Evolutionary conservation across 2,113 vertebrate species (phyloP), one percentile per base, ranked within the genome.

Genomic region (Chrysemys picta): DNA sequence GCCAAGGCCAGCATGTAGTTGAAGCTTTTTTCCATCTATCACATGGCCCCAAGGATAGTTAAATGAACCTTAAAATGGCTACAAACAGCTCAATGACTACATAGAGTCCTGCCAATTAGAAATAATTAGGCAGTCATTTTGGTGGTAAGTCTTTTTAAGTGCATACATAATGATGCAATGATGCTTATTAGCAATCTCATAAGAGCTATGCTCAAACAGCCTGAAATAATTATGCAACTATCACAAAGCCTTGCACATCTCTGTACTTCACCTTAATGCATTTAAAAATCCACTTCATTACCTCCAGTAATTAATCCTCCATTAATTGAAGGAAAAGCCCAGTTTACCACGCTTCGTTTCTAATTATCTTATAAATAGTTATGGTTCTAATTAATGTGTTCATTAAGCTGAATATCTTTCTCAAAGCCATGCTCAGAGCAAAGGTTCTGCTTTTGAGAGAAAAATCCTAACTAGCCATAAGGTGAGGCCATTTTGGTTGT

Each of bases 321-420:
- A 99, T 99, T 99, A 99, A 99, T 99, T 99, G 99, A 99, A 99
- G 99, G 99, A 99, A 99, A 99, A 99, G 98, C 99, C 99, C 99
- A 99, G 99, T 99, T 99, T 99, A 99, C 99, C 98, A 97, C 98
- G 98, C 99, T 99, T 99, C 99, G 97, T 99, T 99, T 99, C 99
- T 99, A 99, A 99, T 99, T 99, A 99, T 99, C 99, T 99, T 99
- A 99, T 99, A 99, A 99, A 99, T 99, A 99, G 99, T 99, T 99
- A 99, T 99, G 99, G 98, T 99, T 99, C 99, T 99, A 99, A 99
- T 99, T 99, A 99, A 99, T 99, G 99, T 99, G 99, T 99, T 99
- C 99, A 99, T 99, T 99, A 99, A 99, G 99, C 99, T 99, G 99
- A 99, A 99, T 99, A 98, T 99, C 99, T 99, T 98, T 99, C 99